Evolutionary conservation across 1,140 invertebrate species (phyloP).

Genomic region (Caenorhabditis remanei): DNA sequence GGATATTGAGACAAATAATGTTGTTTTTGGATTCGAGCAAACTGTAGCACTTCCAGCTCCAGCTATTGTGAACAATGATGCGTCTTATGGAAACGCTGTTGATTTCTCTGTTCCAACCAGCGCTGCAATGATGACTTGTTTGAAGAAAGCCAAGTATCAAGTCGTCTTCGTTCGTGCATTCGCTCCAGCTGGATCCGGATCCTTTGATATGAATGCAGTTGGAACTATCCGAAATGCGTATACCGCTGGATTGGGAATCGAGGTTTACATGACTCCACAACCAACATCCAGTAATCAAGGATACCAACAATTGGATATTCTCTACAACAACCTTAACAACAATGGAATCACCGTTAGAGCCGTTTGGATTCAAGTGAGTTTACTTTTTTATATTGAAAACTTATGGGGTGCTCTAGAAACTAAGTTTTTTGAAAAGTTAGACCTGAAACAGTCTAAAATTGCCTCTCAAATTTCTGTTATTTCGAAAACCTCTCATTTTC

Average conservation of each 20-base stretch:
- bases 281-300: slow-evolving; percentile 38
- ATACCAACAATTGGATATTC: slow-evolving; percentile 53
- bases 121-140: background rate
- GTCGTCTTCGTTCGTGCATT: slow-evolving; percentile 21
- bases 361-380: slow-evolving; percentile 58
- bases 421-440: no score
- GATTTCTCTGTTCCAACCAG: slow-evolving; percentile 37
- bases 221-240: slow-evolving; percentile 41
- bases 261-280: slow-evolving; percentile 63
- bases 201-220: slow-evolving; percentile 19
- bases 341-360: slow-evolving; percentile 53
- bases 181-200: slow-evolving; percentile 26
- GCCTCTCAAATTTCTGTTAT: no score
- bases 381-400: background rate
- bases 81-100: slow-evolving; percentile 28
- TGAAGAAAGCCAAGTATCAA: slow-evolving; percentile 47
- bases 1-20: background rate
- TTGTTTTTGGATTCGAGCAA: background rate
- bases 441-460: no score
- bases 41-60: background rate
- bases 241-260: slow-evolving; percentile 56
- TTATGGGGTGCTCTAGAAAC: no score
- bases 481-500: no score
- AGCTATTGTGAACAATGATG: slow-evolving; percentile 36
- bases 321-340: slow-evolving; percentile 43